These are phyloP conservation scores for Schizotus pectinicornis DNA, from an alignment of 2,888 invertebrate species.

Conservation along the genomic window DNA sequence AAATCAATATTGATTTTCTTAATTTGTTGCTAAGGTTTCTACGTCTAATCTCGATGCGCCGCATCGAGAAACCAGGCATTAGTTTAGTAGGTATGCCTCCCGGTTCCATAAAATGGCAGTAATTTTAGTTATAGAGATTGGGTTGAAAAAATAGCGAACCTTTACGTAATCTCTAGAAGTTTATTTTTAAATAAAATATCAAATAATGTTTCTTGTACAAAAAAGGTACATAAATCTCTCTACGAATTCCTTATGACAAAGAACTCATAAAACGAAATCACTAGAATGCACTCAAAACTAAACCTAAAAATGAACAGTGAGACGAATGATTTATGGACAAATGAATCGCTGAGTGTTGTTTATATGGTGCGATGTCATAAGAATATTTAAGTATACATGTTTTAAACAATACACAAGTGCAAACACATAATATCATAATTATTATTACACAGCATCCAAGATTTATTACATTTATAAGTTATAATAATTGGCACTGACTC, in stretches of 20 bases:
- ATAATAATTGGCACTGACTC: constrained; percentile 61
- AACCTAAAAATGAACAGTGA: constrained; percentile 39
- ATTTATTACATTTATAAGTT: constrained; percentile 57
- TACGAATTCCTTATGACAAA: constrained; percentile 49
- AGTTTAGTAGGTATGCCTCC: too few species aligned
- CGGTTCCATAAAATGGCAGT: too few species aligned
- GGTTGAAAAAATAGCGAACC: background rate
- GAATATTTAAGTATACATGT: constrained; percentile 53
- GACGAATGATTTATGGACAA: constrained; percentile 47
- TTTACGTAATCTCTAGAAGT: constrained; percentile 46
- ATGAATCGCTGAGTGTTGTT: constrained; percentile 48
- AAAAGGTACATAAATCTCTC: constrained; percentile 50
- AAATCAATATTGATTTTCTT: too few species aligned
- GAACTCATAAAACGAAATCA: constrained; percentile 50
- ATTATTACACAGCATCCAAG: constrained; percentile 62
- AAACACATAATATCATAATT: constrained; percentile 60
- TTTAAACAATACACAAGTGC: constrained; percentile 57
- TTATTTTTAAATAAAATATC: constrained; percentile 51
- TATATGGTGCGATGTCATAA: constrained; percentile 53
- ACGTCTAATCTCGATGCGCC: too few species aligned
- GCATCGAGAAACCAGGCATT: too few species aligned
- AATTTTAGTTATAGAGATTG: too few species aligned
- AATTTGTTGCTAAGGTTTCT: too few species aligned
- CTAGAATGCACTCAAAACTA: constrained; percentile 55
- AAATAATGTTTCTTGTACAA: constrained; percentile 48